Conservation (phyloP, 2,888 invertebrate genomes). For the Aquatica leii region DNA sequence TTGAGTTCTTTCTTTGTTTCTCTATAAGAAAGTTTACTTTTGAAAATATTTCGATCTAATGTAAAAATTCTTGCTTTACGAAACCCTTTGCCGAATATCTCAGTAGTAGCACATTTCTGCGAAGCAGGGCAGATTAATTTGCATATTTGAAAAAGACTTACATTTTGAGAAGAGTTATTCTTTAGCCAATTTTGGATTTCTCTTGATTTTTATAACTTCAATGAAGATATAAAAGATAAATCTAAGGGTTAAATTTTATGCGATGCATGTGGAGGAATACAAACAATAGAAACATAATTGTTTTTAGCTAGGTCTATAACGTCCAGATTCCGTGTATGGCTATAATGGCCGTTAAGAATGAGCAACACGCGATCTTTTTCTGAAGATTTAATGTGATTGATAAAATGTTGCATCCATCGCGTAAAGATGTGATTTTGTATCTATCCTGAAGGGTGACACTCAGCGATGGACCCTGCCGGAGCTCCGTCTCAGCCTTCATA, state of each 20-base stretch:
- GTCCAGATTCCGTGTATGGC: too few relatives aligned
- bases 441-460: constrained; percentile 49
- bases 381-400: too few relatives aligned
- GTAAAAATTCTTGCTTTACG: too few relatives aligned
- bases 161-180: constrained; percentile 5
- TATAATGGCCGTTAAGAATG: too few relatives aligned
- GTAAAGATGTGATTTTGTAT: too few relatives aligned
- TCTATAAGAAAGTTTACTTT: too few relatives aligned
- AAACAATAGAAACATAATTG: background rate
- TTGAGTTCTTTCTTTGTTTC: background rate
- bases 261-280: background rate
- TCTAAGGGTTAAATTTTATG: constrained; percentile 7
- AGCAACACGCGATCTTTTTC: background rate
- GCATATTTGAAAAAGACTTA: background rate
- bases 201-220: background rate
- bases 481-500: constrained; percentile 40
- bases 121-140: constrained; percentile 8
- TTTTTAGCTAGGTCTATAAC: too few relatives aligned
- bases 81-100: constrained; percentile 10
- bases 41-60: too few relatives aligned
- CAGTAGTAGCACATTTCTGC: background rate
- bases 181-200: constrained; percentile 9
- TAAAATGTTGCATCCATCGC: too few relatives aligned
- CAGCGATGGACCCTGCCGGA: background rate
- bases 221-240: background rate